phyloP scores from a whole-genome alignment of 2,113 vertebrate genomes.

The Argyrosomus japonicus region DNA sequence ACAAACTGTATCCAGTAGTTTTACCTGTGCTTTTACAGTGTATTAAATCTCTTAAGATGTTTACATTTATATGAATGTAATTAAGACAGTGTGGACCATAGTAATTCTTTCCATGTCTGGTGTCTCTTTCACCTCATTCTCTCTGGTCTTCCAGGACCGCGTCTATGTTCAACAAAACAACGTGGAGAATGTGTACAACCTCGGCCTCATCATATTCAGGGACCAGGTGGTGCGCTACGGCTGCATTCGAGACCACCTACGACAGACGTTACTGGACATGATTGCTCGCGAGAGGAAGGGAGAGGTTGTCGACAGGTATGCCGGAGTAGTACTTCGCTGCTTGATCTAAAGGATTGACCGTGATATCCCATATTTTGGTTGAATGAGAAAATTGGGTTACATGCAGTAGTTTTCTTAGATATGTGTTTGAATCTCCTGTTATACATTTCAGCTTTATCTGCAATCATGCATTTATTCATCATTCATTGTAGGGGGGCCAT shows the following conservation, averaged over 20 bases:
- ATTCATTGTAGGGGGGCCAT: constrained; percentile 90
- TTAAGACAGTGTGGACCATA: not conserved
- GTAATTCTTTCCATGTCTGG: not conserved
- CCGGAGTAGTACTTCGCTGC: not conserved
- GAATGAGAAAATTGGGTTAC: not conserved
- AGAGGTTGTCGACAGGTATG: constrained; percentile 96
- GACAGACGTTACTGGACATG: constrained; percentile 96
- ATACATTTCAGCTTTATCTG: not conserved
- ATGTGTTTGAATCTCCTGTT: not conserved
- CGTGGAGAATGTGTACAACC: constrained; percentile 98
- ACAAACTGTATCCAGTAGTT: not conserved
- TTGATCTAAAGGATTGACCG: not conserved
- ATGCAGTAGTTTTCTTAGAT: not conserved
- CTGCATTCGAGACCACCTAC: constrained; percentile 95
- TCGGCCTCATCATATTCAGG: constrained; percentile 97
- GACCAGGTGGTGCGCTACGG: constrained; percentile 97
- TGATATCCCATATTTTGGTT: not conserved
- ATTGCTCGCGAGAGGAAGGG: constrained; percentile 96
- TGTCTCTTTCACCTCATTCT: not conserved
- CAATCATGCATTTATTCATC: not conserved
- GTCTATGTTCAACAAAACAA: constrained; percentile 98
- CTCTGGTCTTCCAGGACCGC: constrained; percentile 75
- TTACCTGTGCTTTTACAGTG: not conserved
- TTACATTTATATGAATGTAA: not conserved
- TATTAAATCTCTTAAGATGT: not conserved